These are phyloP conservation scores for Drosophila niveifrons DNA, from an alignment of 2,888 invertebrate genomes.

Conservation along the genomic window DNA sequence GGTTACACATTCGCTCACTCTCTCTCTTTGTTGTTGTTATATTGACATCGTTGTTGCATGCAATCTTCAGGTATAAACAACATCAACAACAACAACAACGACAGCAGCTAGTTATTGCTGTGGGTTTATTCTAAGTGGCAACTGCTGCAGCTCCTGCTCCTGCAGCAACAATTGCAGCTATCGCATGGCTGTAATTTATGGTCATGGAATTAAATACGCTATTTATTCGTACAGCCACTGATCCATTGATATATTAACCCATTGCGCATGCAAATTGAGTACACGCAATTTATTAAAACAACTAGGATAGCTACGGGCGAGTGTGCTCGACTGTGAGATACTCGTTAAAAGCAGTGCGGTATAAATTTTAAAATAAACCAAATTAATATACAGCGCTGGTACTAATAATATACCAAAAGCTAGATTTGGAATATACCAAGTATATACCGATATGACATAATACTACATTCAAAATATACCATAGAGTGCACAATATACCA, in stretches of 20 bases:
- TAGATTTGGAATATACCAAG: too few relatives aligned
- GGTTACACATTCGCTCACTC: conserved; percentile 63
- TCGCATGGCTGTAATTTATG: conserved; percentile 49
- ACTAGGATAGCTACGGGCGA: background rate
- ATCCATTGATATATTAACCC: conserved; percentile 35
- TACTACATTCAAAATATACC: too few relatives aligned
- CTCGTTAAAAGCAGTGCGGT: too few relatives aligned
- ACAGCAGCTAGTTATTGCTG: conserved; percentile 10
- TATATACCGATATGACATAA: too few relatives aligned
- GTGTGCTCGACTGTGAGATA: too few relatives aligned
- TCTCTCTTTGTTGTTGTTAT: conserved; percentile 43
- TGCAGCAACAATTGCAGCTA: conserved; percentile 41
- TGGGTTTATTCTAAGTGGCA: conserved; percentile 20
- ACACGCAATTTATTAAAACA: background rate
- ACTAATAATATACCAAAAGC: too few relatives aligned
- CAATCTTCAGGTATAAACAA: conserved; percentile 54
- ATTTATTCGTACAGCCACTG: conserved; percentile 23
- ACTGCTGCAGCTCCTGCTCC: conserved; percentile 54
- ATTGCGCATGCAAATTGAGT: conserved; percentile 35
- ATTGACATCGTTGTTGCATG: conserved; percentile 69
- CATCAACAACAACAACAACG: too few relatives aligned
- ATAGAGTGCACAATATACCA: too few relatives aligned
- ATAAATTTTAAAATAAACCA: too few relatives aligned
- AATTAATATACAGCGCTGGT: too few relatives aligned
- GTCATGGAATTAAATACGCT: conserved; percentile 43